A percentile compares a stretch with the other conserved stretches of the same genome.
Evolutionary conservation across 2,888 invertebrate species (phyloP).

Genomic region (Eledona agricola): DNA sequence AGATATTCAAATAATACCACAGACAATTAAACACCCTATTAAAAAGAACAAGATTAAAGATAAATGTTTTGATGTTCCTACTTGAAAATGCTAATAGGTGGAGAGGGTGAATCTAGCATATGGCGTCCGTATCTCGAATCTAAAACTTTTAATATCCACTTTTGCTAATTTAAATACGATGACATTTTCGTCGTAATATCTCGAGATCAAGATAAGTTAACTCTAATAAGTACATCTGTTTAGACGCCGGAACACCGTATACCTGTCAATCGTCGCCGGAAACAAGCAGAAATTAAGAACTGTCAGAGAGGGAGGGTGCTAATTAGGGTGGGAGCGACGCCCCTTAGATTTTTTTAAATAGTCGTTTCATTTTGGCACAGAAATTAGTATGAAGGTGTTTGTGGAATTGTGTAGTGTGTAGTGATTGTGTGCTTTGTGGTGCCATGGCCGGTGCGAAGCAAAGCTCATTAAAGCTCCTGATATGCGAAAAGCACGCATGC

Average conservation of each 20-base stretch:
- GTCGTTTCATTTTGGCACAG: conserved; percentile 18
- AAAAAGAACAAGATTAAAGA: conserved; percentile 51
- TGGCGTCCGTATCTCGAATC: conserved; percentile 39
- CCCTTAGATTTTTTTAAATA: conserved; percentile 32
- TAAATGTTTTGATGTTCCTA: conserved; percentile 52
- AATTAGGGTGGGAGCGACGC: conserved; percentile 34
- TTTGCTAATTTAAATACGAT: conserved; percentile 55
- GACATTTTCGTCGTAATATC: conserved; percentile 50
- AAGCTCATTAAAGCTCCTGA: conserved; percentile 53
- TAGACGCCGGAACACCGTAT: conserved; percentile 48
- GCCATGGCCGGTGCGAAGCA: conserved; percentile 26
- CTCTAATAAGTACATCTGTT: conserved; percentile 56
- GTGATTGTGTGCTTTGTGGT: conserved; percentile 8
- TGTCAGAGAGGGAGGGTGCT: conserved; percentile 39
- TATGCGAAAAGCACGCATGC: conserved; percentile 56
- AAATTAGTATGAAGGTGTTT: conserved; percentile 20
- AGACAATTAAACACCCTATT: conserved; percentile 59
- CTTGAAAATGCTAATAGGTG: conserved; percentile 43
- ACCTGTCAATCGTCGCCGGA: conserved; percentile 51
- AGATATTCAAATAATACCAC: conserved; percentile 53
- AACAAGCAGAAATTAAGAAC: conserved; percentile 44
- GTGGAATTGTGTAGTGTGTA: conserved; percentile 9
- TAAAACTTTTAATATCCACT: conserved; percentile 48
- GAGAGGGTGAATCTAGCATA: conserved; percentile 40
- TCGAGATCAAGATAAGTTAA: conserved; percentile 48